phyloP scores from a whole-genome alignment of 2,797 vertebrate genomes.

The Otolemur crassicaudatus region DNA sequence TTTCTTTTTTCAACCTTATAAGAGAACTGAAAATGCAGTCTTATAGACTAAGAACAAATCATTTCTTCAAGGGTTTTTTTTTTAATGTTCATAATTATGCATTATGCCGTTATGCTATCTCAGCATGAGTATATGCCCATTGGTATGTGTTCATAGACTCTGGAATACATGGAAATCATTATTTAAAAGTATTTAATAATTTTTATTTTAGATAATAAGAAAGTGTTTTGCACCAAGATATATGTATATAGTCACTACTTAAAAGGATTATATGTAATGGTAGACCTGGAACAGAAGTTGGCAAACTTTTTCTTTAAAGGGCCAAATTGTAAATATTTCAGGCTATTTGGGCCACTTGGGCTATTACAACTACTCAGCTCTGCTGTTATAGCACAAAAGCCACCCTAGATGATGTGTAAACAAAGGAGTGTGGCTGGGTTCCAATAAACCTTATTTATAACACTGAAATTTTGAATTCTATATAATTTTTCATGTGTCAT shows the following conservation, averaged over 20 bases:
- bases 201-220: conserved; percentile 2
- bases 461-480: conserved; percentile 49
- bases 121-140: background rate
- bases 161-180: background rate
- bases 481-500: conserved; percentile 44
- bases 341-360: background rate
- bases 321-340: background rate
- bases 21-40: conserved; percentile 34
- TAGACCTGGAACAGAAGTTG: background rate
- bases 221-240: background rate
- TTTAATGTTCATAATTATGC: background rate
- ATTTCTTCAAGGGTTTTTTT: background rate
- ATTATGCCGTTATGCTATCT: background rate
- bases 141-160: background rate
- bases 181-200: background rate
- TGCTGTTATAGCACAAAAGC: background rate
- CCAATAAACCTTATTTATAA: conserved; percentile 20
- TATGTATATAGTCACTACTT: background rate
- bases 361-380: background rate
- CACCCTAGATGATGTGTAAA: background rate
- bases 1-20: background rate
- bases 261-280: background rate
- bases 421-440: background rate
- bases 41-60: background rate
- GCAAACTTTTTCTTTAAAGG: background rate